Conservation (phyloP, 2,113 vertebrate genomes). For the Ptychochromis oligacanthus region DNA sequence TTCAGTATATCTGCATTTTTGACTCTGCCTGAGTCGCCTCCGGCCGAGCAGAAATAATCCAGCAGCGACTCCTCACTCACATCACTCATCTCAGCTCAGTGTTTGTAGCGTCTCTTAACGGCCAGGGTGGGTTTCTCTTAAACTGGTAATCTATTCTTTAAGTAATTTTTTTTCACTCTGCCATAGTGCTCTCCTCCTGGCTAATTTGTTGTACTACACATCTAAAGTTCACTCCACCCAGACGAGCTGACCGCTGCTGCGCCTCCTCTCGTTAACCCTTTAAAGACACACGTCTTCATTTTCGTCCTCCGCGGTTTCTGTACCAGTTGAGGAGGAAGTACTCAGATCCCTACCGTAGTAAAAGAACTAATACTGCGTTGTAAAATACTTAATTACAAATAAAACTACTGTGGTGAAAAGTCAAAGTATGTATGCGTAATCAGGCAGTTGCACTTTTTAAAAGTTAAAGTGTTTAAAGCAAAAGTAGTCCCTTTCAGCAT, state of each 20-base stretch:
- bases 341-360: neutral
- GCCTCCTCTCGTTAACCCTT: constrained; percentile 79
- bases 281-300: constrained; percentile 10
- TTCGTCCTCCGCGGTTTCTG: neutral
- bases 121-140: neutral
- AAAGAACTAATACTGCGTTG: neutral
- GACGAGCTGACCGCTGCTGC: constrained; percentile 53
- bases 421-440: neutral
- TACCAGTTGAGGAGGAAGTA: neutral
- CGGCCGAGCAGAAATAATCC: constrained; percentile 76
- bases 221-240: constrained; percentile 80
- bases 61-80: constrained; percentile 80
- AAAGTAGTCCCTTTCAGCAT: neutral
- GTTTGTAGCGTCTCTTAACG: neutral
- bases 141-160: neutral
- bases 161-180: neutral
- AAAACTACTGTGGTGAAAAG: fast-evolving
- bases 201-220: constrained; percentile 70
- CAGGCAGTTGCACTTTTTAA: neutral
- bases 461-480: neutral
- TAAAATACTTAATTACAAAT: neutral
- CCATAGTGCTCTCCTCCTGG: constrained; percentile 13
- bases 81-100: constrained; percentile 67
- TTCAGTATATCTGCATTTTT: constrained; percentile 79
- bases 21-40: constrained; percentile 75